Evolutionary conservation across 2,113 vertebrate genomes (phyloP).

Genomic region (Podilymbus podiceps): DNA sequence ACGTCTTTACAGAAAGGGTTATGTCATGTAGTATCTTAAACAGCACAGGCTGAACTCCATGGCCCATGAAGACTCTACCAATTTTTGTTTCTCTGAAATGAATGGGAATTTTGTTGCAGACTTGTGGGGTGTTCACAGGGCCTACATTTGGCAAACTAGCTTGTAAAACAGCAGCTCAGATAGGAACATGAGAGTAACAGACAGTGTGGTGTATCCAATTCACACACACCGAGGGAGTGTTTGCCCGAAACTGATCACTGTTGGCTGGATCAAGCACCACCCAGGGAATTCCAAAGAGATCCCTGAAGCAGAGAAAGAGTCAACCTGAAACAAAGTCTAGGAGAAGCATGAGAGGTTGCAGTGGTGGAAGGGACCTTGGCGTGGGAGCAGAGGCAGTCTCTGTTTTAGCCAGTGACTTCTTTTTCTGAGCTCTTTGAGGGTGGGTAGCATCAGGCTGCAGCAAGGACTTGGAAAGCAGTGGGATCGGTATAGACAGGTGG

Average conservation of each 20-base stretch:
- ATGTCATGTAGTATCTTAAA: not conserved
- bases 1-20: not conserved
- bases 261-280: not conserved
- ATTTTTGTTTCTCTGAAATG: not conserved
- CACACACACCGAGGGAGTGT: fast-evolving
- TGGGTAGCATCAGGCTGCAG: fast-evolving
- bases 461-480: not conserved
- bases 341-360: not conserved
- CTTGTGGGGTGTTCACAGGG: not conserved
- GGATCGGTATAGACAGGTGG: not conserved
- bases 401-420: not conserved
- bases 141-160: not conserved
- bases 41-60: not conserved
- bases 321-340: not conserved
- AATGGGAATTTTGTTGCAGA: not conserved
- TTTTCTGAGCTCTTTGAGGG: not conserved
- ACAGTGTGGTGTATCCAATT: not conserved
- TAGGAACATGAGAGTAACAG: not conserved
- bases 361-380: not conserved
- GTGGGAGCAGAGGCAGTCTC: not conserved
- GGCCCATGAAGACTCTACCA: not conserved
- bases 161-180: not conserved
- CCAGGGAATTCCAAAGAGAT: not conserved
- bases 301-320: not conserved
- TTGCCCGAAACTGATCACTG: not conserved